phyloP scores from a whole-genome alignment of 2,888 invertebrate genomes.

The Endotricha flammealis region DNA sequence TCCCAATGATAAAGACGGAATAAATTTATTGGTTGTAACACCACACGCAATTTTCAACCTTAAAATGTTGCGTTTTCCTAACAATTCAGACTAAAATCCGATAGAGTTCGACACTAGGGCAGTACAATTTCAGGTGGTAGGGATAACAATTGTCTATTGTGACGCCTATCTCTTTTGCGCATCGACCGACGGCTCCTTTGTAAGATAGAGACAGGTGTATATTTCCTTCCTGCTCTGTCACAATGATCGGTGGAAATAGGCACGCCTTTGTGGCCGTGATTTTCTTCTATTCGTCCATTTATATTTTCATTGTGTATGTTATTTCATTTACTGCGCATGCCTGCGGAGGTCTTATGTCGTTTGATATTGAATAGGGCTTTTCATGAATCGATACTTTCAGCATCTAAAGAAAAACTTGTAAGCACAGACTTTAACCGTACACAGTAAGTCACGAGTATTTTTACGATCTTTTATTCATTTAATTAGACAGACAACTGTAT shows the following conservation, averaged over 20 bases:
- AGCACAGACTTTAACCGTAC: no score
- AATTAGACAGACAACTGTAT: no score
- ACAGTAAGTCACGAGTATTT: no score
- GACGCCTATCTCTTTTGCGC: constrained; percentile 70
- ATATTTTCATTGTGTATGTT: constrained; percentile 32
- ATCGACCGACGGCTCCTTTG: constrained; percentile 56
- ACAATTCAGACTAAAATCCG: constrained; percentile 33
- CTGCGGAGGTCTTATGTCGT: constrained; percentile 13
- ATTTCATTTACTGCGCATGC: constrained; percentile 50
- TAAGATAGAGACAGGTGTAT: constrained; percentile 36
- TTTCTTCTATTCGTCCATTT: constrained; percentile 61
- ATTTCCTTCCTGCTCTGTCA: constrained; percentile 45
- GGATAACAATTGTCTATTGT: constrained; percentile 79
- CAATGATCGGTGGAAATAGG: constrained; percentile 54
- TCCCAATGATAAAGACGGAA: constrained; percentile 65
- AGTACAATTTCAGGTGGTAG: constrained; percentile 46
- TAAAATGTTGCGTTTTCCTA: constrained; percentile 20
- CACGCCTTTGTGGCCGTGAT: constrained; percentile 56
- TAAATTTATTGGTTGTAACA: constrained; percentile 67
- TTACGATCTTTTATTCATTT: no score
- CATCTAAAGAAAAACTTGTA: no score
- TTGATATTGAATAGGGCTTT: not conserved
- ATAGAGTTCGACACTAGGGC: constrained; percentile 44
- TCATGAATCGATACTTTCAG: no score
- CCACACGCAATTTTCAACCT: constrained; percentile 32